Percentiles rank a stretch among this genome's conserved stretches.
Conservation (phyloP, 2,797 vertebrate genomes). For the Triplophysa bombifrons region DNA sequence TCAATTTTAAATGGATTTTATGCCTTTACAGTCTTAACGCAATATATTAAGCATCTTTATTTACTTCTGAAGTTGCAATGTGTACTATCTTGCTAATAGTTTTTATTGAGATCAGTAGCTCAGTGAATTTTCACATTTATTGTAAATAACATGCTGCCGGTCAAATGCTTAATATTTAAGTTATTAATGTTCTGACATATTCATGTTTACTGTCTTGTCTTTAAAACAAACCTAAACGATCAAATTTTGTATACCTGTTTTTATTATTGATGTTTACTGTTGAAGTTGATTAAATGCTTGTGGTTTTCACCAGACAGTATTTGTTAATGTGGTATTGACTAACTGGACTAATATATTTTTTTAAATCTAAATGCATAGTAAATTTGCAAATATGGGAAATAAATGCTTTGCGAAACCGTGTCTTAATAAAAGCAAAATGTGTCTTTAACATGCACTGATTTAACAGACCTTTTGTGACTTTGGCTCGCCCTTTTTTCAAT, state of each 20-base stretch:
- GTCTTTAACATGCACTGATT: conserved; percentile 27
- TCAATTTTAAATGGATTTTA: not conserved
- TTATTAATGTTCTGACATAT: conserved; percentile 58
- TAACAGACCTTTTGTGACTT: not conserved
- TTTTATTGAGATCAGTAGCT: conserved; percentile 25
- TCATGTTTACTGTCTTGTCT: conserved; percentile 34
- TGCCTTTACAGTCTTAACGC: not conserved
- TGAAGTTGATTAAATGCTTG: conserved; percentile 29
- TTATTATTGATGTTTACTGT: conserved; percentile 47
- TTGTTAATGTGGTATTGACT: conserved; percentile 54
- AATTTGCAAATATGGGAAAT: conserved; percentile 42
- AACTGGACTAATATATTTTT: conserved; percentile 56
- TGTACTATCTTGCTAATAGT: conserved; percentile 25
- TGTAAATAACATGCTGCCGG: conserved; percentile 60
- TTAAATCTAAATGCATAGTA: conserved; percentile 27
- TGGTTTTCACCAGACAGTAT: conserved; percentile 49
- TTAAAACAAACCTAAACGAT: conserved; percentile 35
- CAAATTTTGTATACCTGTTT: conserved; percentile 31
- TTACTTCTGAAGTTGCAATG: not conserved
- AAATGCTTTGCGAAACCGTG: conserved; percentile 54
- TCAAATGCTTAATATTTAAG: conserved; percentile 65
- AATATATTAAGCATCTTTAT: not conserved
- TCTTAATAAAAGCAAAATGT: conserved; percentile 56
- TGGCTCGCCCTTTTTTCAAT: not conserved
- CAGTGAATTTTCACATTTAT: conserved; percentile 31